phyloP scores from a whole-genome alignment of 1,140 invertebrate species.

The Uloborus diversus region DNA sequence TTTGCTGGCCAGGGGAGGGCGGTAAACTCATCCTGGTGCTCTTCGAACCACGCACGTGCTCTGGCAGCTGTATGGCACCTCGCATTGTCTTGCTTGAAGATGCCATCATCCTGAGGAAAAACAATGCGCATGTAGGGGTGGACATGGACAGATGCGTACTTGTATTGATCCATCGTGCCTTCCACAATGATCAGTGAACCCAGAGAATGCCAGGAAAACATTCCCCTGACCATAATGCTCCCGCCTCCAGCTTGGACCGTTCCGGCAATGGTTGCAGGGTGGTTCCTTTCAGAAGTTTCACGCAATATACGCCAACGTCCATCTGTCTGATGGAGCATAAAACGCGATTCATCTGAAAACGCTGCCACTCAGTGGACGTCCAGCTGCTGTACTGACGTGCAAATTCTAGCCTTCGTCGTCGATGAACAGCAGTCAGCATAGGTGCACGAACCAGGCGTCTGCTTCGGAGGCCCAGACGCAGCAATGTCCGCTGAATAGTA shows the following conservation, averaged over 20 bases:
- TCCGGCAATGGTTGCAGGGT: neutral
- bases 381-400: too few relatives aligned
- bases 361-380: too few relatives aligned
- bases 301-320: neutral
- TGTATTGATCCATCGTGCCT: neutral
- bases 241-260: neutral
- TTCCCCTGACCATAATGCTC: constrained; percentile 32
- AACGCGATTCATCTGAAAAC: neutral
- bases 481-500: too few relatives aligned
- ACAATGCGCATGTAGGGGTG: neutral
- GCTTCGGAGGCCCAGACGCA: too few relatives aligned
- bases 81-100: constrained; percentile 57
- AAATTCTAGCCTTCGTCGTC: too few relatives aligned
- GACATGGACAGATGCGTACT: constrained; percentile 6
- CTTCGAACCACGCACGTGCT: constrained; percentile 37
- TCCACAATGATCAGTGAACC: constrained; percentile 33
- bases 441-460: too few relatives aligned
- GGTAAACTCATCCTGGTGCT: constrained; percentile 46
- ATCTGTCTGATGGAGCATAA: neutral
- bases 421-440: too few relatives aligned
- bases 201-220: constrained; percentile 26
- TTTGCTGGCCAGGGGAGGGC: constrained; percentile 54
- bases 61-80: constrained; percentile 47
- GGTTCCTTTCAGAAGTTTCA: neutral
- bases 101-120: constrained; percentile 1